These are phyloP conservation scores for Oophaga sylvatica DNA, from an alignment of 2,797 vertebrate genomes.

Conservation along the genomic window DNA sequence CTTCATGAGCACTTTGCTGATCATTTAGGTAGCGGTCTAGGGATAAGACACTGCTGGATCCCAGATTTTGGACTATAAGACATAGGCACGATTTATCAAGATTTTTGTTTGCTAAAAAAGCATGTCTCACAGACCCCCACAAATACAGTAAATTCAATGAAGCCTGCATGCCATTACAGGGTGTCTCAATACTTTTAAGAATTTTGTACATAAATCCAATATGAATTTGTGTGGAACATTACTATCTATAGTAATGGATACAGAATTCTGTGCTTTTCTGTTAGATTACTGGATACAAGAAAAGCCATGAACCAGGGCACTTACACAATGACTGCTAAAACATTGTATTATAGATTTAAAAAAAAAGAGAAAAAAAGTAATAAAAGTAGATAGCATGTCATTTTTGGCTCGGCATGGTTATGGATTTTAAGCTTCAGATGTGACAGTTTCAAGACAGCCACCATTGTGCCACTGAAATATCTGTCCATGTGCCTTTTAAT, in stretches of 20 bases:
- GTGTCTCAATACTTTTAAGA: neutral
- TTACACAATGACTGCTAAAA: neutral
- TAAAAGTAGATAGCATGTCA: conserved; percentile 18
- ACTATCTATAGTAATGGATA: neutral
- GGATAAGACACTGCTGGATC: too few relatives aligned
- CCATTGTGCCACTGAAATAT: conserved; percentile 29
- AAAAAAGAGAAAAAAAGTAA: neutral
- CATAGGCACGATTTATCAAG: too few relatives aligned
- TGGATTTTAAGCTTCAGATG: conserved; percentile 39
- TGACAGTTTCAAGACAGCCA: conserved; percentile 15
- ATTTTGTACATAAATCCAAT: neutral
- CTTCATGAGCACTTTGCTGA: too few relatives aligned
- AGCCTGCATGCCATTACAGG: neutral
- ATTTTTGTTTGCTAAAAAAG: too few relatives aligned
- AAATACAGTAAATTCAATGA: neutral
- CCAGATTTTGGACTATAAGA: too few relatives aligned
- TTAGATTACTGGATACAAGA: neutral
- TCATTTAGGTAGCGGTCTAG: too few relatives aligned
- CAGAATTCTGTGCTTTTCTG: neutral
- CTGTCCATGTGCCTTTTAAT: conserved; percentile 29
- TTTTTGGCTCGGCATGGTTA: conserved; percentile 29
- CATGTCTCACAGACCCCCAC: too few relatives aligned
- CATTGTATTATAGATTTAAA: neutral
- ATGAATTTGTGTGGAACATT: neutral
- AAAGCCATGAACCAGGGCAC: neutral